phyloP scores from a whole-genome alignment of 2,797 vertebrate species.

The Tinamus major region DNA sequence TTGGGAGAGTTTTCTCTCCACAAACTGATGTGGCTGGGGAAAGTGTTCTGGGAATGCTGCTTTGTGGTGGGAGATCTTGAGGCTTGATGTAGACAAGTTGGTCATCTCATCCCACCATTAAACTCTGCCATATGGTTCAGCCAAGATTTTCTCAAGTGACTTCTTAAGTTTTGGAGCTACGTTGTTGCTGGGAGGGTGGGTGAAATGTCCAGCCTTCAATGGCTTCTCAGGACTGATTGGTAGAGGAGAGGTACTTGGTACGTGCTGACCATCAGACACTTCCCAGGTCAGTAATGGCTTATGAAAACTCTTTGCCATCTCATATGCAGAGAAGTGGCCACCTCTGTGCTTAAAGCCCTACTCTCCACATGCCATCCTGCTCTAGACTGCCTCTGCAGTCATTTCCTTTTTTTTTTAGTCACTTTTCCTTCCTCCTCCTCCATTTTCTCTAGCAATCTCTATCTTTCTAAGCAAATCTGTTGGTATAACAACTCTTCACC shows the following conservation, averaged over 20 bases:
- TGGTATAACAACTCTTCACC: neutral
- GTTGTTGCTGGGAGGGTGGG: neutral
- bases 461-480: neutral
- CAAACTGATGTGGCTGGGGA: slow-evolving; percentile 24
- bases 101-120: slow-evolving; percentile 7
- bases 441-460: slow-evolving; percentile 27
- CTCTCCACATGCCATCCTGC: neutral
- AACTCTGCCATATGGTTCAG: neutral
- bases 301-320: neutral
- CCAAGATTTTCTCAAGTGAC: neutral
- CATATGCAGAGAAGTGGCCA: neutral
- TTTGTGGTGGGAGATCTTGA: slow-evolving; percentile 45
- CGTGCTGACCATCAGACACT: neutral
- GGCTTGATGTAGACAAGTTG: slow-evolving; percentile 46
- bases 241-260: neutral
- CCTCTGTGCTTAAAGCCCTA: neutral
- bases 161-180: neutral
- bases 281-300: neutral
- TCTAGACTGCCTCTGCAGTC: neutral
- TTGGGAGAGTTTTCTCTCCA: slow-evolving; percentile 18
- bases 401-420: neutral
- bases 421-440: slow-evolving; percentile 7
- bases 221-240: neutral
- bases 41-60: slow-evolving; percentile 48
- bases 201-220: neutral